Evolutionary conservation across 2,797 vertebrate genomes (phyloP).

Genomic region (Spizella passerina): DNA sequence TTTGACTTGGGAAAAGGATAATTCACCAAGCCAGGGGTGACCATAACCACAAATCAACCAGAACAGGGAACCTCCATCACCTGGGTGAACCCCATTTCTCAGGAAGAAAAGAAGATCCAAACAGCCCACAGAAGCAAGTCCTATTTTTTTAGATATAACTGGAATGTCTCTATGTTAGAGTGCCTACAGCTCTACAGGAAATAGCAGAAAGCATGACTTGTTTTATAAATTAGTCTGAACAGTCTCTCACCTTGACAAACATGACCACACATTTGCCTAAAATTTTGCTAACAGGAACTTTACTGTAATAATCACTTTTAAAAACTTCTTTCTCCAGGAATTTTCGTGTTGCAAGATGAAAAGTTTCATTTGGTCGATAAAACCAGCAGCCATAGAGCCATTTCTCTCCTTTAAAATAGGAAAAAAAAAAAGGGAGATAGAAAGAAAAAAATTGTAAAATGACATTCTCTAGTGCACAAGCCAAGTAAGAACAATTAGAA

Average conservation of each 20-base stretch:
- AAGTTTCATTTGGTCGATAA: constrained; percentile 97
- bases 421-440: too few species aligned
- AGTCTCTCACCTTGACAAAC: constrained; percentile 94
- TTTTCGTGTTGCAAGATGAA: constrained; percentile 96
- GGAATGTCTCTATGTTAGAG: neutral
- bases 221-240: neutral
- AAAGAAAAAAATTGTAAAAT: neutral
- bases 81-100: neutral
- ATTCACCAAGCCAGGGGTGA: neutral
- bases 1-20: neutral
- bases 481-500: neutral
- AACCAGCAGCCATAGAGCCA: constrained; percentile 99
- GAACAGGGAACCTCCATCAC: neutral
- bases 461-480: neutral
- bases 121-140: neutral
- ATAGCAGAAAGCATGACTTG: neutral
- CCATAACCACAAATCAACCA: neutral
- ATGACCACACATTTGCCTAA: constrained; percentile 98
- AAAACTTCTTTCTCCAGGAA: constrained; percentile 99
- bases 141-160: neutral
- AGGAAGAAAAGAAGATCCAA: neutral
- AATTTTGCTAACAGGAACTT: constrained; percentile 96
- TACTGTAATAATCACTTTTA: constrained; percentile 98
- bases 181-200: neutral
- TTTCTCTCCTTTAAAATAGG: constrained; percentile 86